Evolutionary conservation across 2,113 vertebrate species (phyloP).

Genomic region (Myiagra hebetior): DNA sequence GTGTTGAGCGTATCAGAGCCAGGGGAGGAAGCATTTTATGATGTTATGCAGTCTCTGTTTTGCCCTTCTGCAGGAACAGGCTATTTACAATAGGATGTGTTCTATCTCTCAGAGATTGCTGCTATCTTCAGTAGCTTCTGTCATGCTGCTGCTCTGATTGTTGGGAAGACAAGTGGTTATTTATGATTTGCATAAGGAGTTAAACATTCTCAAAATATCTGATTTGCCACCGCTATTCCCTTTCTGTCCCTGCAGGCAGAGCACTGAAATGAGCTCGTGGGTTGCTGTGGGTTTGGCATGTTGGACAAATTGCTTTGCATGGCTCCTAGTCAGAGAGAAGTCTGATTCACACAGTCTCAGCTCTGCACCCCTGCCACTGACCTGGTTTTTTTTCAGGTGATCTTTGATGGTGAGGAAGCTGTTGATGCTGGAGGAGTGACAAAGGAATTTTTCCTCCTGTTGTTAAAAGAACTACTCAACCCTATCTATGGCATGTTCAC

Average conservation of each 20-base stretch:
- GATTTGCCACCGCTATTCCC: not conserved
- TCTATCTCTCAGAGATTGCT: not conserved
- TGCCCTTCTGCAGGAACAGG: not conserved
- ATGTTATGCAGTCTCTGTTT: not conserved
- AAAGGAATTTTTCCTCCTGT: conserved; percentile 94
- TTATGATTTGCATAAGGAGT: not conserved
- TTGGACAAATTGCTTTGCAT: not conserved
- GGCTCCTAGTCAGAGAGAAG: not conserved
- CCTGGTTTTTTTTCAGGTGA: conserved; percentile 77
- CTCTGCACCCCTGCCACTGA: not conserved
- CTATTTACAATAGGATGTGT: not conserved
- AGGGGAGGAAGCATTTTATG: not conserved
- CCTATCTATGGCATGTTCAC: conserved; percentile 98
- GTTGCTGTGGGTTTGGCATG: not conserved
- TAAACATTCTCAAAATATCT: not conserved
- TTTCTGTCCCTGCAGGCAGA: not conserved
- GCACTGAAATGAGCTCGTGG: not conserved
- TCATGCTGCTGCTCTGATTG: not conserved
- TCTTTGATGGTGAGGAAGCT: conserved; percentile 95
- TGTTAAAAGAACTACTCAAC: conserved; percentile 93
- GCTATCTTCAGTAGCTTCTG: not conserved
- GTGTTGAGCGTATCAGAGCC: not conserved
- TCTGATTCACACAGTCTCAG: not conserved
- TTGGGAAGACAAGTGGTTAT: not conserved
- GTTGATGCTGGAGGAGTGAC: conserved; percentile 94